phyloP scores from a whole-genome alignment of 37 sponge, comb jelly and placozoan genomes.

The Eunapius fragilis region DNA sequence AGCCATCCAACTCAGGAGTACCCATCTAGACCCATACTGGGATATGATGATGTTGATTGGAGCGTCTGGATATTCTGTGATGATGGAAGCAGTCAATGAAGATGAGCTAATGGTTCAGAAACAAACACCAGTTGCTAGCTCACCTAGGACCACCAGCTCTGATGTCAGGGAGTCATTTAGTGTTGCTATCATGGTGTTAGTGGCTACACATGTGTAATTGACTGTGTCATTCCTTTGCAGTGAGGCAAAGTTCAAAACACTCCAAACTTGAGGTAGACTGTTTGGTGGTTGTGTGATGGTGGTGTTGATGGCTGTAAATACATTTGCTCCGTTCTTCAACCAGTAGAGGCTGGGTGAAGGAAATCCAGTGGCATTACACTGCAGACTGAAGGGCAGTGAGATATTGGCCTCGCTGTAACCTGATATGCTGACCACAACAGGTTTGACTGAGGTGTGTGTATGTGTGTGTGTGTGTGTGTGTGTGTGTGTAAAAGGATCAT shows the following conservation, averaged over 20 bases:
- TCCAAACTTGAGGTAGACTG: background rate
- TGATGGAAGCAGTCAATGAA: too few species aligned
- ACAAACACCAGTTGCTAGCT: too few species aligned
- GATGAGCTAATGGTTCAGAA: too few species aligned
- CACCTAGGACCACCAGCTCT: constrained; percentile 48
- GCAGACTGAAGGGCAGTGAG: background rate
- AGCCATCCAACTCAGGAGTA: constrained; percentile 43
- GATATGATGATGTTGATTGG: too few species aligned
- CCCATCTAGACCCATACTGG: constrained; percentile 38
- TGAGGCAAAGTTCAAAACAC: constrained; percentile 27
- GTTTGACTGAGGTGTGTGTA: constrained; percentile 17
- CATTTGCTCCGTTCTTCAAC: constrained; percentile 26
- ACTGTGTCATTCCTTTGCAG: constrained; percentile 59
- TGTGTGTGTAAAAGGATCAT: background rate
- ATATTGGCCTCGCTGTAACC: background rate
- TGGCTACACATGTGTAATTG: constrained; percentile 65
- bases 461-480: background rate
- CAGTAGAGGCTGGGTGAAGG: constrained; percentile 47
- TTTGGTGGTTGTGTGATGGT: background rate
- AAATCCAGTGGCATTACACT: constrained; percentile 53
- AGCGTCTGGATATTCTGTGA: too few species aligned
- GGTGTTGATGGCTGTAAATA: too few species aligned
- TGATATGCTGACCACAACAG: constrained; percentile 38
- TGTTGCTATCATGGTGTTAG: constrained; percentile 26
- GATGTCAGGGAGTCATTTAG: constrained; percentile 8